Conservation (phyloP, 2,113 vertebrate species). For the Vicugna pacos region DNA sequence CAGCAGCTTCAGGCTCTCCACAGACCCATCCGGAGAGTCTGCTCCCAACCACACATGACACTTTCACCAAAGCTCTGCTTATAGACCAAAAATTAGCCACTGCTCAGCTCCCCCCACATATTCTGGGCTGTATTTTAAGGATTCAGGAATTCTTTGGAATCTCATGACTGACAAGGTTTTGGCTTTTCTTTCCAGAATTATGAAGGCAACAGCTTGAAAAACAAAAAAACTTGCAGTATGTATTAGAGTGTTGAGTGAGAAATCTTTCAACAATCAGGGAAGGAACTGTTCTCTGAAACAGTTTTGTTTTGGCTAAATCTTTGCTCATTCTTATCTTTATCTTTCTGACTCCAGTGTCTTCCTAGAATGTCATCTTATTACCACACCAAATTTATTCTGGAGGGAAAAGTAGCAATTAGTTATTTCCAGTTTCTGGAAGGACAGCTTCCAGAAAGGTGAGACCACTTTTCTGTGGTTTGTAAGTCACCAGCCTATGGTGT, state of each 20-base stretch:
- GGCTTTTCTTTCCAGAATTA: background rate
- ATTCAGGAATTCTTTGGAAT: background rate
- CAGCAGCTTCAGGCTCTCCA: rapidly evolving
- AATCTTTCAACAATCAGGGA: background rate
- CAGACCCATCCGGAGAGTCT: background rate
- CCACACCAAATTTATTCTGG: too few relatives aligned
- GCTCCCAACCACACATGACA: rapidly evolving
- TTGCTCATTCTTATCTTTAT: background rate
- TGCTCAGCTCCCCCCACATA: background rate
- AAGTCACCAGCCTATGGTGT: background rate
- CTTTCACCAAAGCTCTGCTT: background rate
- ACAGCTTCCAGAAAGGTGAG: background rate
- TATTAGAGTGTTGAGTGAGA: background rate
- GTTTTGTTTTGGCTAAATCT: background rate
- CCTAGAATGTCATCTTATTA: background rate
- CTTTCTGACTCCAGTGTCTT: background rate
- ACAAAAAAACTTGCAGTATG: too few relatives aligned
- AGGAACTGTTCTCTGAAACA: background rate
- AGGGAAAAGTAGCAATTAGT: background rate
- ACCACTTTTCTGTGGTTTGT: background rate
- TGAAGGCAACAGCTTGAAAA: background rate
- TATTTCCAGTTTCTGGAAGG: background rate
- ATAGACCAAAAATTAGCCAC: background rate
- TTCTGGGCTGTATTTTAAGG: background rate
- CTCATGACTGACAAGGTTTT: background rate